Evolutionary conservation across 2,888 invertebrate species (phyloP), one percentile per base, ranked within the genome.

Genomic region (Labia minor): DNA sequence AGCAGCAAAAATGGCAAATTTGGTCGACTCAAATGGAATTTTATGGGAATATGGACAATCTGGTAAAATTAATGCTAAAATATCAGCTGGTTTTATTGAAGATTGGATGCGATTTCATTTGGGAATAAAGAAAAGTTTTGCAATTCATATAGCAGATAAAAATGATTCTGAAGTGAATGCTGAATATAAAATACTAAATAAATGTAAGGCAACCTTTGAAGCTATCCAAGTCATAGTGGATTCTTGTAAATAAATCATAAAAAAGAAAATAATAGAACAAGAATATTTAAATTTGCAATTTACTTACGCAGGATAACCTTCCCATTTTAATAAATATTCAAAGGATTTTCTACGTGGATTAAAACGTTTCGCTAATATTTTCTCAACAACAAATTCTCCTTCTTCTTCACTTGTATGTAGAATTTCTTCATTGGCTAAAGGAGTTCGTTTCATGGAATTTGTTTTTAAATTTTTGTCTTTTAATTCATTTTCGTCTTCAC

Each of bases 251-350:
- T n/a, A n/a, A n/a, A n/a, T n/a, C n/a, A n/a, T n/a, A n/a, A n/a
- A n/a, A n/a, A n/a, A n/a, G n/a, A n/a, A n/a, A n/a, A n/a, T n/a
- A 33, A 33, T 6, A 33, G 11, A 33, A 33, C 33, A 33, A 11
- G 33, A 6, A 16, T 62, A 63, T 66, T 21, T 66, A 61, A 67
- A 68, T 67, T 72, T 2, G n/a, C n/a, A n/a, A n/a, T 65, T 37
- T 19, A 82, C 86, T 83, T 72, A 87, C 85, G 87, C 86, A 20
- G 86, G 82, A 73, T 86, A 88, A 64, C 89, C 87, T 75, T 91
- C 90, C 92, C 92, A 92, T 77, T 92, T 92, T 65, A 92, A 83
- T 73, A 91, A 80, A 78, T 91, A 92, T 78, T 92, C 92, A 71
- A 88, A 87, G 73, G 86, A 86, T 75, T 88, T 88, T 70, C 84